phyloP scores from a whole-genome alignment of 1,140 invertebrate genomes.

The Zaprionus nigranus region DNA sequence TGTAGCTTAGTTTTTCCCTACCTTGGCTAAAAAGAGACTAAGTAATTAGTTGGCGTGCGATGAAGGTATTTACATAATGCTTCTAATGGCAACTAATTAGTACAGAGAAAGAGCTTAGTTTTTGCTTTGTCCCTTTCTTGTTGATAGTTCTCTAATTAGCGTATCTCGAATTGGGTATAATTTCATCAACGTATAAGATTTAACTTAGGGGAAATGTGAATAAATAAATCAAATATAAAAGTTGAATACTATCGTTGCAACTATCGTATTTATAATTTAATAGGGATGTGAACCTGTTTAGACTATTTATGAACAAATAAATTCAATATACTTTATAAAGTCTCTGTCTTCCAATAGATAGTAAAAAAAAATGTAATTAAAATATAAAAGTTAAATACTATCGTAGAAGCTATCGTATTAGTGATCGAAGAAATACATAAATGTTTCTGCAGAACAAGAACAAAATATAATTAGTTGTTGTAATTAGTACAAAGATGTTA shows the following conservation, averaged over 20 bases:
- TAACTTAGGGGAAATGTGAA: not conserved
- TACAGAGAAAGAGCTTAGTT: not conserved
- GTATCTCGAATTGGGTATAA: not conserved
- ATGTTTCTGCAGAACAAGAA: too few relatives aligned
- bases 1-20: not conserved
- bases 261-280: too few relatives aligned
- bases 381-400: too few relatives aligned
- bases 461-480: too few relatives aligned
- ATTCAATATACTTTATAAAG: too few relatives aligned
- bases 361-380: too few relatives aligned
- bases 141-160: slow-evolving; percentile 2
- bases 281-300: too few relatives aligned
- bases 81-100: slow-evolving; percentile 1
- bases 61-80: slow-evolving; percentile 1
- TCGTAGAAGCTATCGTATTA: too few relatives aligned
- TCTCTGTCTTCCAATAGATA: too few relatives aligned
- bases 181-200: not conserved
- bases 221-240: not conserved
- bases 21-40: slow-evolving; percentile 3
- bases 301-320: too few relatives aligned
- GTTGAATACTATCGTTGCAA: too few relatives aligned
- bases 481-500: too few relatives aligned
- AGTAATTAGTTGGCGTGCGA: not conserved
- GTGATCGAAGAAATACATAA: not conserved
- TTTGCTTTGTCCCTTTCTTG: not conserved